A percentile compares a stretch with the other conserved stretches of the same genome.
Conservation (phyloP, 2,797 vertebrate genomes). For the Onychomys arenicola region DNA sequence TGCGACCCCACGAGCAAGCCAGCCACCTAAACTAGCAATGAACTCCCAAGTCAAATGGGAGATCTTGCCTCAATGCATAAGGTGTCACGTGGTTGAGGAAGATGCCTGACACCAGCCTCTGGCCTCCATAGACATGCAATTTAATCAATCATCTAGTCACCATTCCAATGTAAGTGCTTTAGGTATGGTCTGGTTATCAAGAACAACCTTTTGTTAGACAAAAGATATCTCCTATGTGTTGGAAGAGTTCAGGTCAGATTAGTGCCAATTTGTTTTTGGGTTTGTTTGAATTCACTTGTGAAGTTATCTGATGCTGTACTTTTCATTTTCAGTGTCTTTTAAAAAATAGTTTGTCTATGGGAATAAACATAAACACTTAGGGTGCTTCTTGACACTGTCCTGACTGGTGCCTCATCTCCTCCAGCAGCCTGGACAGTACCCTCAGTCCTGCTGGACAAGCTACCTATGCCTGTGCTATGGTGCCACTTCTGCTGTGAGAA, state of each 20-base stretch:
- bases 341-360: not conserved
- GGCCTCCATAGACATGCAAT: not conserved
- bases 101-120: not conserved
- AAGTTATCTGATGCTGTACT: not conserved
- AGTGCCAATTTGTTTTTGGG: not conserved
- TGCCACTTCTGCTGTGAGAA: not conserved
- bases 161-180: not conserved
- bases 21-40: not conserved
- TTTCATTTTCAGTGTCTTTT: not conserved
- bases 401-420: no score
- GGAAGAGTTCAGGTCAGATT: not conserved
- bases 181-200: not conserved
- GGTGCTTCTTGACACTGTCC: not conserved
- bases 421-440: no score
- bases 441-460: not conserved
- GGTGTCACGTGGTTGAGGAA: not conserved
- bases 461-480: not conserved
- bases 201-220: not conserved
- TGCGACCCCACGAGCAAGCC: not conserved
- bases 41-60: not conserved
- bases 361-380: not conserved
- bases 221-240: not conserved
- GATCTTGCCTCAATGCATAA: not conserved
- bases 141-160: not conserved
- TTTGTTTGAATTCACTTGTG: slow-evolving; percentile 22